Evolutionary conservation across 2,113 vertebrate genomes (phyloP).

Genomic region (Elephantulus edwardii): DNA sequence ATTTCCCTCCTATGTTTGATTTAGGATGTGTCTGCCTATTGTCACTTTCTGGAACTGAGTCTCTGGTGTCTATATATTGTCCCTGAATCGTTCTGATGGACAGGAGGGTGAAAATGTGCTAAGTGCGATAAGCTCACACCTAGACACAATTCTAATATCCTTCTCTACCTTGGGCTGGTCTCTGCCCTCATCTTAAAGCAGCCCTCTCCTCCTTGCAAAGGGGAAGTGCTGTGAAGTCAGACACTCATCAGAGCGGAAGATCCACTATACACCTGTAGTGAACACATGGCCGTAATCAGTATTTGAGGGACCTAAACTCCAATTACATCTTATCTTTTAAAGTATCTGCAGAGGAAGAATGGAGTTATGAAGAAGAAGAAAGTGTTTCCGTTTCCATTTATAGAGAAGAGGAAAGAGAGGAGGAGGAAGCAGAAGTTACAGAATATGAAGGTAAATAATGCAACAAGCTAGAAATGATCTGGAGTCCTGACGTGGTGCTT

Average conservation of each 20-base stretch:
- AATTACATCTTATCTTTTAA: conserved; percentile 78
- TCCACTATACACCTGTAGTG: neutral
- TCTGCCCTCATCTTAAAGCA: conserved; percentile 30
- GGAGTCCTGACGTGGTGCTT: neutral
- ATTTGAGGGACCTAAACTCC: conserved; percentile 4
- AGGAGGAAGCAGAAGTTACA: conserved; percentile 80
- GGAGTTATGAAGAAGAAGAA: conserved; percentile 83
- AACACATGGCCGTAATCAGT: neutral
- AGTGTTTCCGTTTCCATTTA: conserved; percentile 80
- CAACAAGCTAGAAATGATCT: neutral
- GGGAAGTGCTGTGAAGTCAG: neutral
- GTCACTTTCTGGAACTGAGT: neutral
- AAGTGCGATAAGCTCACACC: neutral
- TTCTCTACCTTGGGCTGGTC: conserved; percentile 1
- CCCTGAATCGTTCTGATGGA: conserved; percentile 33
- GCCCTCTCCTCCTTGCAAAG: neutral
- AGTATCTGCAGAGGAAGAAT: conserved; percentile 80
- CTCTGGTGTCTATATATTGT: neutral
- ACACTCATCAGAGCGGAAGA: neutral
- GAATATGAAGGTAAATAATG: conserved; percentile 85
- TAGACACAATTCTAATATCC: neutral
- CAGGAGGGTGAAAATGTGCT: neutral
- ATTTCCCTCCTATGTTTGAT: neutral
- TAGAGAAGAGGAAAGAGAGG: conserved; percentile 82
- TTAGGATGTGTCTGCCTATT: neutral